These are phyloP conservation scores for Yponomeuta malinellus DNA, from an alignment of 2,888 invertebrate genomes.

Conservation along the genomic window DNA sequence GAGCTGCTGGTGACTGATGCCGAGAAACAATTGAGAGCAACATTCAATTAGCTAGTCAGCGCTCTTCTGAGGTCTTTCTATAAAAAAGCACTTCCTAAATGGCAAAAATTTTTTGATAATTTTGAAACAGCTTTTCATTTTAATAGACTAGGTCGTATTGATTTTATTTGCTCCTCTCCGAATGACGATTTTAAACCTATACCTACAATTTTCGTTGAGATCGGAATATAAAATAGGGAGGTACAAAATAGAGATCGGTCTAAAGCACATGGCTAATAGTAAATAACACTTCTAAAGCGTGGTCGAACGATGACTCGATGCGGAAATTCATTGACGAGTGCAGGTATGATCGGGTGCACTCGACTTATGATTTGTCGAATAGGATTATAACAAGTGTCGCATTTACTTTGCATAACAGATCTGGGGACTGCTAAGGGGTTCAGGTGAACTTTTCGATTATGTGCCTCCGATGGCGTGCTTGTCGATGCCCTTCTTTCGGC, in stretches of 20 bases:
- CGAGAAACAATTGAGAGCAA: constrained; percentile 8
- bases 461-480: not conserved
- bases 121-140: not conserved
- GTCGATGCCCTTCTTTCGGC: not conserved
- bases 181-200: too few relatives aligned
- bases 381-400: not conserved
- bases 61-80: not conserved
- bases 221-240: too few relatives aligned
- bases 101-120: not conserved
- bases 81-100: not conserved
- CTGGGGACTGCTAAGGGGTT: not conserved
- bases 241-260: too few relatives aligned
- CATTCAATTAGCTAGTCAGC: constrained; percentile 4
- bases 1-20: constrained; percentile 14
- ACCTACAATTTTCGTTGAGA: too few relatives aligned
- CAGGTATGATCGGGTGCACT: not conserved
- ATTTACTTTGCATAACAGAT: not conserved
- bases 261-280: not conserved
- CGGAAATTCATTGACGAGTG: not conserved
- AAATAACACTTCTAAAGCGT: not conserved
- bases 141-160: not conserved
- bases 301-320: not conserved
- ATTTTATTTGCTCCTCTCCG: not conserved
- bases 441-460: not conserved
- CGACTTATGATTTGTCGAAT: not conserved